Evolutionary conservation across 2,113 vertebrate species (phyloP).

Genomic region (Cyanoramphus novaezelandiae): DNA sequence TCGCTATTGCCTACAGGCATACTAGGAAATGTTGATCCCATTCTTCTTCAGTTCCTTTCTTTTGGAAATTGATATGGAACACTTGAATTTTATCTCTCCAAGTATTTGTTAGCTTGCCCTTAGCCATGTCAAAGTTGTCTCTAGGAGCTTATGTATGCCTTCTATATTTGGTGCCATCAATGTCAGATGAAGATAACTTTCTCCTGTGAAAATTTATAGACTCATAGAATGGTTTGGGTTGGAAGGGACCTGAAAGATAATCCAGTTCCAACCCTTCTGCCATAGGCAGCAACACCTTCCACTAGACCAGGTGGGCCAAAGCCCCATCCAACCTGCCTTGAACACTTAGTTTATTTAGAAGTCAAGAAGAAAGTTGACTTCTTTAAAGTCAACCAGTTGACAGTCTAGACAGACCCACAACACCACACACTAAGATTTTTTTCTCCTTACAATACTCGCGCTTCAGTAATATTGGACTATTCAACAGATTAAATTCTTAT

Average conservation of each 20-base stretch:
- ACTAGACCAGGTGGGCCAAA: not conserved
- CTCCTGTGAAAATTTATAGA: not conserved
- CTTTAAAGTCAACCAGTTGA: not conserved
- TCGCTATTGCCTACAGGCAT: not conserved
- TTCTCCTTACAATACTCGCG: not conserved
- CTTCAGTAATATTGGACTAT: not conserved
- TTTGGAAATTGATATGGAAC: not conserved
- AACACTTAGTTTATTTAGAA: not conserved
- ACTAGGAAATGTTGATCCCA: rapidly evolving
- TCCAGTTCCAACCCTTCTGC: not conserved
- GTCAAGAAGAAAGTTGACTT: not conserved
- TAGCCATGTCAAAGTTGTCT: rapidly evolving
- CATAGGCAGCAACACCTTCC: not conserved
- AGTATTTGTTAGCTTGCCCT: rapidly evolving
- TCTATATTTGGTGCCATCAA: rapidly evolving
- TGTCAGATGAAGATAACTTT: not conserved
- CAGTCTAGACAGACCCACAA: not conserved
- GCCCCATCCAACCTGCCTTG: not conserved
- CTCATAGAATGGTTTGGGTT: not conserved
- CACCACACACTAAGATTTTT: not conserved
- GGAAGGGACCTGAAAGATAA: not conserved
- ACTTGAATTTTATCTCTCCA: rapidly evolving
- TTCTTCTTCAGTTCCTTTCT: not conserved
- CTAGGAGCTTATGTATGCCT: rapidly evolving
- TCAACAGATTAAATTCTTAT: not conserved